Percentiles rank a stretch among this genome's conserved stretches.
Conservation (phyloP, 2,797 vertebrate genomes). For the Typhlichthys eigenmanni region DNA sequence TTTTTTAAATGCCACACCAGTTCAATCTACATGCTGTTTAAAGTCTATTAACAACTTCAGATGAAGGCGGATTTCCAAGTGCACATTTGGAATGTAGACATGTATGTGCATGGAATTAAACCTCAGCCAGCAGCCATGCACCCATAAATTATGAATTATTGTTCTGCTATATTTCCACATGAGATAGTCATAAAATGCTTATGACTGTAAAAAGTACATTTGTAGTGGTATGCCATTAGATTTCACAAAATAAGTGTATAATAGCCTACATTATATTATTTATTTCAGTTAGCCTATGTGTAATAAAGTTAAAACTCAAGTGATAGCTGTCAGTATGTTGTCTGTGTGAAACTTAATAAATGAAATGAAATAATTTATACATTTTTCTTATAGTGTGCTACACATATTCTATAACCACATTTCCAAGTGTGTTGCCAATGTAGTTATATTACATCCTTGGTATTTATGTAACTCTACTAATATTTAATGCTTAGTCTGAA, state of each 20-base stretch:
- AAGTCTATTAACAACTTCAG: slow-evolving; percentile 5
- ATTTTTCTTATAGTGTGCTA: not conserved
- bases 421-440: too few species aligned
- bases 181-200: slow-evolving; percentile 8
- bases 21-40: slow-evolving; percentile 39
- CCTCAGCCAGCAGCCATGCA: not conserved
- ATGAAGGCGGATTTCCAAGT: slow-evolving; percentile 25
- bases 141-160: slow-evolving; percentile 6
- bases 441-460: too few species aligned
- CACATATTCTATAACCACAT: not conserved
- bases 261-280: not conserved
- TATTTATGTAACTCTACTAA: too few species aligned
- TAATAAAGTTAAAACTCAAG: too few species aligned
- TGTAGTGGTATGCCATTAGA: not conserved
- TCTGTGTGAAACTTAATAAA: not conserved
- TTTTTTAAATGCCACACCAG: not conserved
- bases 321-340: too few species aligned
- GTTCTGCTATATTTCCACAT: slow-evolving; percentile 24
- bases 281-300: too few species aligned
- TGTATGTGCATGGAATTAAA: slow-evolving; percentile 28
- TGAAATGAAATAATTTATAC: not conserved
- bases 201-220: not conserved
- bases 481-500: not conserved
- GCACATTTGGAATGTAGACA: slow-evolving; percentile 16
- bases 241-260: not conserved